phyloP scores from a whole-genome alignment of 2,113 vertebrate species.

The Oceanites oceanicus region DNA sequence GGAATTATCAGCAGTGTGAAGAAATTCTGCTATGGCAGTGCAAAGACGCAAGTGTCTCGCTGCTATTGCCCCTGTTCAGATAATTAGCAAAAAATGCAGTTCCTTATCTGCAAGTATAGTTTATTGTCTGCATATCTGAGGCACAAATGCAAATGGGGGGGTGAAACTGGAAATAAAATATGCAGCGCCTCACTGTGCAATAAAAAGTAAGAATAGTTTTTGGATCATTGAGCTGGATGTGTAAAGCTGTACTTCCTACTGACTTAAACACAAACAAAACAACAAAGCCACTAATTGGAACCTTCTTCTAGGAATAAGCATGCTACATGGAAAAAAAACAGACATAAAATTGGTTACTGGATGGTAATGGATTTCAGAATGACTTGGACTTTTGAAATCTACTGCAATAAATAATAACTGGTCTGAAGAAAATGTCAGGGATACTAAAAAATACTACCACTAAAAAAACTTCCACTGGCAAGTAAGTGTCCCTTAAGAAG shows the following conservation, averaged over 20 bases:
- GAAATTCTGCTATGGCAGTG: background rate
- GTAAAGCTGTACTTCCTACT: background rate
- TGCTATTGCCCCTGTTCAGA: background rate
- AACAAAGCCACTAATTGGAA: background rate
- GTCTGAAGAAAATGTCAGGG: background rate
- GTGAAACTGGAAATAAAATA: background rate
- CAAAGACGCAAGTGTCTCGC: background rate
- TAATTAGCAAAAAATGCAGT: background rate
- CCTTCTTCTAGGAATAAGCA: background rate
- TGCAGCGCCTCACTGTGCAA: rapidly evolving
- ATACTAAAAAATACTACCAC: background rate
- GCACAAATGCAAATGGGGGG: background rate
- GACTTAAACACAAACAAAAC: background rate
- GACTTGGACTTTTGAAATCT: background rate
- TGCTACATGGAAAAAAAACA: background rate
- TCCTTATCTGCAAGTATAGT: background rate
- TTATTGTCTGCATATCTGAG: background rate
- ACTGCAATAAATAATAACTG: background rate
- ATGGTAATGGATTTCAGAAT: background rate
- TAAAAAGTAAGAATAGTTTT: background rate
- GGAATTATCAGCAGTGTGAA: background rate
- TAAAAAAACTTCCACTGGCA: background rate
- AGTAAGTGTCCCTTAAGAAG: background rate
- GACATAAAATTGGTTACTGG: background rate
- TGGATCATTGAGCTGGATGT: background rate